Base-by-base conservation (phyloP, 2,797 vertebrate species). In the Rhinichthys osculus region DNA sequence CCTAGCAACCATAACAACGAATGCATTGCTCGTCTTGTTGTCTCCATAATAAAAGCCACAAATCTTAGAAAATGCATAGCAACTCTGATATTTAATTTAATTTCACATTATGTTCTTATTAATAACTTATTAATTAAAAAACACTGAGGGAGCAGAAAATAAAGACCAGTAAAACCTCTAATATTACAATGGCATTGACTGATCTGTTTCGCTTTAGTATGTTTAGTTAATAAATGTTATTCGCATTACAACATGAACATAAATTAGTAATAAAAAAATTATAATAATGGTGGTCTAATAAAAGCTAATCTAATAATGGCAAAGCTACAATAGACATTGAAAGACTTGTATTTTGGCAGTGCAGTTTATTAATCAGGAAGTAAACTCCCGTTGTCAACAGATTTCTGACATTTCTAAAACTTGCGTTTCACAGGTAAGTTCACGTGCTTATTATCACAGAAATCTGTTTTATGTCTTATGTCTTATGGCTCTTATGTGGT, bases 291-390 rank as follows among this genome's bases (percentile, higher is more conserved):
- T 33, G 4, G 8, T 64, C 40, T 42, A 64, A 78, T 62, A 50
- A 42, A 54, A 33, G 17, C n/a, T 1, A 16, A 27, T 70, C 13
- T 35, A 3, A 10, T 40, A 64, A 30, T 14, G 14, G 16, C 19
- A 35, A 47, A 50, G 19, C 16, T 44, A 33, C 7, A 30, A 27
- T 50, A n/a, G 0, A 33, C 38, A 19, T 7, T 8, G 50, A 8
- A 17, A 64, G 78, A 81, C 84, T 71, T 67, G 7, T 81, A 85
- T 85, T 85, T 73, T 85, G 84, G n/a, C 42, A 67, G 10, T 23
- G 40, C 10, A 38, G 40, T 81, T 81, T 62, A 40, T 66, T 54
- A 14, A 42, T 42, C 78, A 81, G 78, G 84, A 85, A 85, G 84
- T 81, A 67, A 81, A 74, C 35, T 66, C 16, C 19, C 40, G 54